Conservation (phyloP, 2,797 vertebrate species). For the Nyctalus aviator region DNA sequence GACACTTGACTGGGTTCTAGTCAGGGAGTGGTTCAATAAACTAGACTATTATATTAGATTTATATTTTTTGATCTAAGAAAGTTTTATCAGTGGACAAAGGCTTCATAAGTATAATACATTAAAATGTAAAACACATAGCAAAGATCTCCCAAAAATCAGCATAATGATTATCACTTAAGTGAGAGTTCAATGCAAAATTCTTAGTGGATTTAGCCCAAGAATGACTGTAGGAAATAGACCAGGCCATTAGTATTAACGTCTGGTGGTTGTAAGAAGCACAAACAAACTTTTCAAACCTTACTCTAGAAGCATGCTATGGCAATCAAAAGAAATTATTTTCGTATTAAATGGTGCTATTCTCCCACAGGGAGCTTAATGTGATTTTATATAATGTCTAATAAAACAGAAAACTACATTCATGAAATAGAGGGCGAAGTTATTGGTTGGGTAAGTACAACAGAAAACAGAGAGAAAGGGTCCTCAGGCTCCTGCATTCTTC, state of each 20-base stretch:
- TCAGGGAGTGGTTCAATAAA: background rate
- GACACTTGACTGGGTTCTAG: background rate
- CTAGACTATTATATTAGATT: background rate
- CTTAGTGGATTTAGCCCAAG: constrained; percentile 47
- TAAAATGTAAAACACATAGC: constrained; percentile 74
- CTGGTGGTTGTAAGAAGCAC: constrained; percentile 38
- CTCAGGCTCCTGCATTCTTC: background rate
- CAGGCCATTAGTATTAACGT: constrained; percentile 72
- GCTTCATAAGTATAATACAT: constrained; percentile 79
- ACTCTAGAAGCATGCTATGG: constrained; percentile 36
- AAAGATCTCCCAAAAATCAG: constrained; percentile 78
- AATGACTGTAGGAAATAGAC: constrained; percentile 73
- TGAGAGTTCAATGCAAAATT: constrained; percentile 59
- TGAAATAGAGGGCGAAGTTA: background rate
- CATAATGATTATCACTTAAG: constrained; percentile 72
- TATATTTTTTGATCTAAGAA: constrained; percentile 65
- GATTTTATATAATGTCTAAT: constrained; percentile 33
- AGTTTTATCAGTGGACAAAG: constrained; percentile 78
- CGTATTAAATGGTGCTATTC: constrained; percentile 50
- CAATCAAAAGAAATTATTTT: constrained; percentile 71
- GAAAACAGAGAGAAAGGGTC: constrained; percentile 21
- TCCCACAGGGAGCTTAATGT: constrained; percentile 34
- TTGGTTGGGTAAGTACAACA: constrained; percentile 23
- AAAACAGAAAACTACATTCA: constrained; percentile 22
- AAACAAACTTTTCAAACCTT: constrained; percentile 71